phyloP scores from a whole-genome alignment of 2,888 invertebrate species.

The Drosophila acutilabella region DNA sequence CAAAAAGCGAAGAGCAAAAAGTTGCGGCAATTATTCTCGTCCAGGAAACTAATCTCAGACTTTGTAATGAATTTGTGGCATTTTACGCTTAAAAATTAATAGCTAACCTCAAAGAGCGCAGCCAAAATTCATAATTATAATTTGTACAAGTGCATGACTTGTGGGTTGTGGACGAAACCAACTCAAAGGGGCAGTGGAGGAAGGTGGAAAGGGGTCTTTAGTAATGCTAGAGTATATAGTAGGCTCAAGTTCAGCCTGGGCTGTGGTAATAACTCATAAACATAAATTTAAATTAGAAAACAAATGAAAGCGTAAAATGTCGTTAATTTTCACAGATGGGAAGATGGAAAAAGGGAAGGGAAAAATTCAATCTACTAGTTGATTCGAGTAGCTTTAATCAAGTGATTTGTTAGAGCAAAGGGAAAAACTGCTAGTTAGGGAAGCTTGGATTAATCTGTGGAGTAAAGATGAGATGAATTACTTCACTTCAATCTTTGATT shows the following conservation, averaged over 20 bases:
- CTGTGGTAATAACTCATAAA: slow-evolving; percentile 72
- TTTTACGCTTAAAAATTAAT: slow-evolving; percentile 75
- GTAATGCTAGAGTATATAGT: slow-evolving; percentile 29
- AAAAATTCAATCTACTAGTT: slow-evolving; percentile 13
- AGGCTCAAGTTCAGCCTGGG: slow-evolving; percentile 31
- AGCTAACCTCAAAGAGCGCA: slow-evolving; percentile 66
- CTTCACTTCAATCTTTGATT: too few relatives aligned
- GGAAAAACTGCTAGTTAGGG: background rate
- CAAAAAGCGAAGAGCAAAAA: slow-evolving; percentile 15
- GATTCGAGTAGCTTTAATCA: slow-evolving; percentile 1
- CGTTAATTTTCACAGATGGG: slow-evolving; percentile 61
- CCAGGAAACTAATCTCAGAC: slow-evolving; percentile 71
- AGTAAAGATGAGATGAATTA: too few relatives aligned
- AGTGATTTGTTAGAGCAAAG: slow-evolving; percentile 1
- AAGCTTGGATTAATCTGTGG: slow-evolving; percentile 6
- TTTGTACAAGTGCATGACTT: slow-evolving; percentile 48
- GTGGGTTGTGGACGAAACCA: background rate
- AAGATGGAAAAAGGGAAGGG: slow-evolving; percentile 2
- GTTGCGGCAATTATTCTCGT: slow-evolving; percentile 54
- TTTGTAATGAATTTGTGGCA: slow-evolving; percentile 65
- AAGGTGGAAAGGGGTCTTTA: background rate
- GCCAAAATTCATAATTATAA: slow-evolving; percentile 68
- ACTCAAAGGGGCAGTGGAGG: background rate
- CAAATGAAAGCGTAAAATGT: slow-evolving; percentile 72
- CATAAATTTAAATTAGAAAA: slow-evolving; percentile 82